Evolutionary conservation across 2,797 vertebrate species (phyloP).

Genomic region (Gadopsis marmoratus): DNA sequence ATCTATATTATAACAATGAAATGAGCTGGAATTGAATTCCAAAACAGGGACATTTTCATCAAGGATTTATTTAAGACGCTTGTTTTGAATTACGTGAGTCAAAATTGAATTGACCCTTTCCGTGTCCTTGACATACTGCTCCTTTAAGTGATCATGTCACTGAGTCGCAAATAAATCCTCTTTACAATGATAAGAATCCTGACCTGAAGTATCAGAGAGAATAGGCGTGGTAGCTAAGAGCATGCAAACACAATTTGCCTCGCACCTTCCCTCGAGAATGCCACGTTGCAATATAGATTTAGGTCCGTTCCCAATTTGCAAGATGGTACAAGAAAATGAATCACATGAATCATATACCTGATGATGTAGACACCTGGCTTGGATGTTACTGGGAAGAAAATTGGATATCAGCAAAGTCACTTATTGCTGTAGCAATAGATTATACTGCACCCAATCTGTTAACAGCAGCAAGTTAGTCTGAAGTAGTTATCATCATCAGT

Average conservation of each 20-base stretch:
- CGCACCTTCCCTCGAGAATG: conserved; percentile 52
- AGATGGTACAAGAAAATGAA: conserved; percentile 74
- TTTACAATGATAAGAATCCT: conserved; percentile 78
- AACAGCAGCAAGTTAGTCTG: conserved; percentile 62
- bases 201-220: conserved; percentile 73
- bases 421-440: conserved; percentile 74
- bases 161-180: conserved; percentile 70
- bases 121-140: conserved; percentile 70
- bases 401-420: conserved; percentile 75
- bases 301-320: conserved; percentile 77
- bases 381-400: conserved; percentile 66
- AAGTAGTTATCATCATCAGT: conserved; percentile 71
- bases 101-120: conserved; percentile 68
- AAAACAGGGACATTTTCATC: conserved; percentile 44
- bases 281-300: conserved; percentile 70
- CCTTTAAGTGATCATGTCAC: conserved; percentile 76
- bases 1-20: conserved; percentile 31
- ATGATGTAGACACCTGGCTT: conserved; percentile 77
- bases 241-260: conserved; percentile 75
- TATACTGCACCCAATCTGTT: conserved; percentile 76
- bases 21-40: conserved; percentile 56
- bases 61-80: conserved; percentile 62
- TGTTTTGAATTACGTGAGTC: conserved; percentile 65
- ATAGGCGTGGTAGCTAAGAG: conserved; percentile 61
- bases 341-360: conserved; percentile 76